Percentiles rank a stretch among this genome's conserved stretches.
Conservation (phyloP, 2,888 invertebrate species). For the Chironomus riparius region DNA sequence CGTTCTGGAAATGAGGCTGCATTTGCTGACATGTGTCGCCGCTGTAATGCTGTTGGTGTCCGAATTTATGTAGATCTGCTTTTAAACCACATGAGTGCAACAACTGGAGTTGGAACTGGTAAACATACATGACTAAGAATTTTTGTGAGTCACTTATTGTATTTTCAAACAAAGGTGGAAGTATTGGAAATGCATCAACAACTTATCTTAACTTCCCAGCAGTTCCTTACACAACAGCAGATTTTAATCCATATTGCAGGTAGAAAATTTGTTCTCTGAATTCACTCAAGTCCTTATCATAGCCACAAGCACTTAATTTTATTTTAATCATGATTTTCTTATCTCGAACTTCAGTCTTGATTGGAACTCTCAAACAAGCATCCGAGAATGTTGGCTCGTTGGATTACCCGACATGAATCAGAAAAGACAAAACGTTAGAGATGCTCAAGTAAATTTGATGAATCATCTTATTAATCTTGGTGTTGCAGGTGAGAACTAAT, state of each 20-base stretch:
- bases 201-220: conserved; percentile 43
- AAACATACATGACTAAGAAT: conserved; percentile 44
- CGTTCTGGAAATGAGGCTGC: conserved; percentile 67
- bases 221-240: conserved; percentile 47
- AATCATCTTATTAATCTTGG: conserved; percentile 53
- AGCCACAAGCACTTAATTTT: too few relatives aligned
- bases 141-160: not conserved
- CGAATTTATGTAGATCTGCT: conserved; percentile 72
- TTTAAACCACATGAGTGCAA: conserved; percentile 78
- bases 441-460: conserved; percentile 44
- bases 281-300: not conserved
- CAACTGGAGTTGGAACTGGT: conserved; percentile 42
- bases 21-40: conserved; percentile 63
- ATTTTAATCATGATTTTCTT: not conserved
- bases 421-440: conserved; percentile 51
- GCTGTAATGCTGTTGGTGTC: conserved; percentile 73
- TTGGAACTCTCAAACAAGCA: conserved; percentile 46
- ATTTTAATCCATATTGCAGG: conserved; percentile 49
- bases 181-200: conserved; percentile 17
- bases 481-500: conserved; percentile 50
- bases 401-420: conserved; percentile 73
- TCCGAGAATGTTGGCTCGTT: conserved; percentile 60
- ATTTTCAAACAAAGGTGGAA: conserved; percentile 35
- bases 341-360: conserved; percentile 32
- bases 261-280: not conserved